These are phyloP conservation scores for Taeniopygia guttata DNA, from an alignment of 2,797 vertebrate species.

Conservation along the genomic window DNA sequence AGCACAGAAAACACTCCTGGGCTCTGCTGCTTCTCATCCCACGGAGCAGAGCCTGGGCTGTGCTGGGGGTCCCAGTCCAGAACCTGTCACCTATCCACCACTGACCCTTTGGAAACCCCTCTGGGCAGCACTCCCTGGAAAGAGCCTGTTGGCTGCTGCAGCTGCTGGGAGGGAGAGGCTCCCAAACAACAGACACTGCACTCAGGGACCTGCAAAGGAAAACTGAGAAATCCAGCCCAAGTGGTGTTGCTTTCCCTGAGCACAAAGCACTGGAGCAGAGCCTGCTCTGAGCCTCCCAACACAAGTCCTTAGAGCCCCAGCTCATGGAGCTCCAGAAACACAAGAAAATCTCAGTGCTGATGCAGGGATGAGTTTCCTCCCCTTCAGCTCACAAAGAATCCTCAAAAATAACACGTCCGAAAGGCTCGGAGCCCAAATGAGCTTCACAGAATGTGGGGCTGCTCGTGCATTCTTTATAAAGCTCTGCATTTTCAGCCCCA, in stretches of 20 bases:
- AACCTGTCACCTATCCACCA: background rate
- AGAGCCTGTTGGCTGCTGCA: background rate
- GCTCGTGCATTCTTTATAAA: background rate
- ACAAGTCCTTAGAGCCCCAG: background rate
- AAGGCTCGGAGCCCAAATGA: background rate
- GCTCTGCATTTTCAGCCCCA: background rate
- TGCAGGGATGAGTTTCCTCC: background rate
- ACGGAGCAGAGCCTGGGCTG: background rate
- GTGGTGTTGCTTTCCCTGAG: background rate
- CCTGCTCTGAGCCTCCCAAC: rapidly evolving
- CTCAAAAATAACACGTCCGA: background rate
- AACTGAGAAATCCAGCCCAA: rapidly evolving
- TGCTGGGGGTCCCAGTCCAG: background rate
- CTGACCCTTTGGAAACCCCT: background rate
- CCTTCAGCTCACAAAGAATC: background rate
- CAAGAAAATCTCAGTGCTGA: background rate
- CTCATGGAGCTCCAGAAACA: background rate
- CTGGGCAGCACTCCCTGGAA: rapidly evolving
- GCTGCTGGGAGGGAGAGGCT: background rate
- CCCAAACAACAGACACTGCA: background rate
- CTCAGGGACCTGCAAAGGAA: background rate
- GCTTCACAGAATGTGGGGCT: background rate
- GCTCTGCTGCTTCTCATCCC: background rate
- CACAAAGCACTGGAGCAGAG: background rate
- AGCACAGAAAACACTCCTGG: background rate